phyloP scores from a whole-genome alignment of 2,113 vertebrate genomes.

The Galeopterus variegatus region DNA sequence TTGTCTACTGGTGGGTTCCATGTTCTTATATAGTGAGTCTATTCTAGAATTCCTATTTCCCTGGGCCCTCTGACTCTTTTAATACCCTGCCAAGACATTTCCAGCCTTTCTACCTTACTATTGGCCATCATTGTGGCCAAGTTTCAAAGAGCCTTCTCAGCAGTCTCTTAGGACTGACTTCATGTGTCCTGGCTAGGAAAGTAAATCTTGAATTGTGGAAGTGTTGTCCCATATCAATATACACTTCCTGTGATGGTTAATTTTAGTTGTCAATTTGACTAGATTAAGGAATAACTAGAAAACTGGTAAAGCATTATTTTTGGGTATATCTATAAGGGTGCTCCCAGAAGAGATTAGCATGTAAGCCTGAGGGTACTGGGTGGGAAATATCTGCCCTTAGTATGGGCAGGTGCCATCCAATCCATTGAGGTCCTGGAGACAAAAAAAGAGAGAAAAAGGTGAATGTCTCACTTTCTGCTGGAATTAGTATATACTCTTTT shows the following conservation, averaged over 20 bases:
- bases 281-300: no score
- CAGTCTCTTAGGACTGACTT: not conserved
- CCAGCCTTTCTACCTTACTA: not conserved
- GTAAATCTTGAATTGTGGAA: slow-evolving; percentile 13
- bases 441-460: no score
- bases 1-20: not conserved
- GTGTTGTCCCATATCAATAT: not conserved
- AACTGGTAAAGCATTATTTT: no score
- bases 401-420: no score
- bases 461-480: no score
- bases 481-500: no score
- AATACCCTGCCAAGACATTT: not conserved
- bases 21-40: not conserved
- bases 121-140: not conserved
- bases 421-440: no score
- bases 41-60: slow-evolving; percentile 1
- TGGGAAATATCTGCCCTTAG: no score
- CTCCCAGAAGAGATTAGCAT: no score
- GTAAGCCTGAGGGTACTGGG: no score
- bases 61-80: not conserved
- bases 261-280: no score
- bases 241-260: not conserved
- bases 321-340: no score
- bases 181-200: not conserved
- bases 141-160: slow-evolving; percentile 27